These are phyloP conservation scores for Pandemis corylana DNA, from an alignment of 2,888 invertebrate genomes.

Conservation along the genomic window DNA sequence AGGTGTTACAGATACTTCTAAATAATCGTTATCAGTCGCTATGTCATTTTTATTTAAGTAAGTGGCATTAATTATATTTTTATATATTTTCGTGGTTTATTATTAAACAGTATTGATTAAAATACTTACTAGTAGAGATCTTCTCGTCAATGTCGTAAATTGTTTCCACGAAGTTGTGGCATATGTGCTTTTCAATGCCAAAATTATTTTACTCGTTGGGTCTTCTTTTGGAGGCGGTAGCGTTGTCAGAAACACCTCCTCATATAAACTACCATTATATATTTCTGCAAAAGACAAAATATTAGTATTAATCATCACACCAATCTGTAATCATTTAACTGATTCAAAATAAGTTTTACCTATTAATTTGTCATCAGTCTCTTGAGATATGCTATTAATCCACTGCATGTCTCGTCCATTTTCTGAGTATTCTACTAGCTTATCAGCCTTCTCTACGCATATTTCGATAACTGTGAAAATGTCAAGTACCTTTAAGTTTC, in stretches of 20 bases:
- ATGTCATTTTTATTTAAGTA: background rate
- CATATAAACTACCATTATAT: conserved; percentile 60
- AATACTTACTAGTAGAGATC: conserved; percentile 73
- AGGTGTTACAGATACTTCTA: background rate
- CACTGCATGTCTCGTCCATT: conserved; percentile 70
- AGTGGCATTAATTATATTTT: too few relatives aligned
- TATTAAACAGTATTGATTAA: background rate
- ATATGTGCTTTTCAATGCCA: conserved; percentile 76
- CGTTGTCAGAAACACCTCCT: conserved; percentile 68
- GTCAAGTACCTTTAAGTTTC: background rate
- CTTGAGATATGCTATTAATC: conserved; percentile 62
- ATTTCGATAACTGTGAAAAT: conserved; percentile 76
- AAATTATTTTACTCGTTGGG: conserved; percentile 71
- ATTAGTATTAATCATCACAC: background rate
- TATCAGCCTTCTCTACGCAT: conserved; percentile 63
- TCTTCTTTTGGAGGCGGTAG: conserved; percentile 74
- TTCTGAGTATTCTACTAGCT: conserved; percentile 63
- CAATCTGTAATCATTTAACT: background rate
- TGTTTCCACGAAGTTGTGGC: conserved; percentile 75
- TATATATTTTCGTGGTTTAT: background rate
- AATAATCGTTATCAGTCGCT: background rate
- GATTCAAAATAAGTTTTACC: conserved; percentile 51
- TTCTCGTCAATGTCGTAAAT: conserved; percentile 69
- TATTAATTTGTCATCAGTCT: conserved; percentile 69
- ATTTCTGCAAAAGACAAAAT: conserved; percentile 56